These are phyloP conservation scores for Drosophila novamexicana DNA, from an alignment of 1,140 invertebrate genomes.

Conservation along the genomic window DNA sequence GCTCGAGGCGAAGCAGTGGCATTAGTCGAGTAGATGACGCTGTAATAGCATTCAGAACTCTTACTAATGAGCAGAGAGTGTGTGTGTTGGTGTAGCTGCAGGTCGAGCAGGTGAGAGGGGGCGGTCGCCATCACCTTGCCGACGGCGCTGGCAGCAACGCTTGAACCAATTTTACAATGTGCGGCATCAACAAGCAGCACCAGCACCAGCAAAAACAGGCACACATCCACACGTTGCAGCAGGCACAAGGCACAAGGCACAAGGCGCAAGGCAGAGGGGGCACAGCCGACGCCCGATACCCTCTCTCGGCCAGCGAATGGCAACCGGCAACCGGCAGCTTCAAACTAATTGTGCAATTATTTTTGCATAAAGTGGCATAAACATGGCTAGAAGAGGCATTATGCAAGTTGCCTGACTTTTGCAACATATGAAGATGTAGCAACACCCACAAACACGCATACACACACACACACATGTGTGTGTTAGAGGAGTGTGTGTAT, in stretches of 20 bases:
- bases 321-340: constrained; percentile 60
- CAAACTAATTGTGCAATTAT: constrained; percentile 85
- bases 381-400: constrained; percentile 83
- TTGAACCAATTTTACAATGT: constrained; percentile 81
- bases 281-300: constrained; percentile 3
- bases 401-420: constrained; percentile 81
- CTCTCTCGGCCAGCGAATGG: neutral
- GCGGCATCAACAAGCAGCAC: constrained; percentile 26
- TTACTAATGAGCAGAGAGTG: constrained; percentile 73
- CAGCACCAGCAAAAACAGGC: neutral
- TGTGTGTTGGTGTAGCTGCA: constrained; percentile 11
- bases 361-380: constrained; percentile 84
- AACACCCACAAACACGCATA: constrained; percentile 25
- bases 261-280: constrained; percentile 13
- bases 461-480: constrained; percentile 3
- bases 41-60: constrained; percentile 83
- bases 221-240: constrained; percentile 20
- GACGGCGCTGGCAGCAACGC: constrained; percentile 64
- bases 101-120: constrained; percentile 60
- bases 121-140: constrained; percentile 51
- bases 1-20: constrained; percentile 13
- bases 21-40: constrained; percentile 78
- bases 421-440: constrained; percentile 69
- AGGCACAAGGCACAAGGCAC: constrained; percentile 31
- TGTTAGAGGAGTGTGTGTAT: constrained; percentile 9